Evolutionary conservation across 2,797 vertebrate species (phyloP), one percentile per base, ranked within the genome.

Genomic region (Crenuchus spilurus): DNA sequence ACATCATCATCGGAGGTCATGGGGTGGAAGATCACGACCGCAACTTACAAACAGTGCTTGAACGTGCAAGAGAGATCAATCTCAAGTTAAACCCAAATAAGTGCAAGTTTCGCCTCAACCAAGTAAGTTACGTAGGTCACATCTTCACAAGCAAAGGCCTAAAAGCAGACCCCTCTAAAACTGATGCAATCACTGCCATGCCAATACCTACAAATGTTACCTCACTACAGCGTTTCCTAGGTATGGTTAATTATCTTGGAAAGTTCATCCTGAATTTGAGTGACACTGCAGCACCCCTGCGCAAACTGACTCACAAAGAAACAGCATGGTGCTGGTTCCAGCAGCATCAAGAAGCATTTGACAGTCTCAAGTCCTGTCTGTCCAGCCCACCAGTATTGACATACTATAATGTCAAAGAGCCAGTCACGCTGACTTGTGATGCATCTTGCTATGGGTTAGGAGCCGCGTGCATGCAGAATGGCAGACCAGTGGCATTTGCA

Each of bases 251-350:
- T 5, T 76, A 82, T 2, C 73, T 84, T 1, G 30, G 46, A 1
- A 81, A 78, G 13, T 84, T 6, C n/a, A 74, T 78, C 22, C 74
- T 48, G 14, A 77, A 78, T 7, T 18, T 80, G 13, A 80, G 64
- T 20, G 42, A 73, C 4, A 46, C 76, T 0, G 30, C 77, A 37
- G 69, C 76, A 5, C 78, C 69, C 0, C 65, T 81, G 3, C 61
- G 48, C 1, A n/a, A 77, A 1, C 61, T 80, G 0, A 70, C 57
- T 0, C 63, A 73, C 35, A 82, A 52, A 1, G 71, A 83, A 0
- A 62, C 46, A n/a, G 68, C 49, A 8, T 82, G 78, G 76, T 66
- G 55, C 9, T 79, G 82, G 76, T 35, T 41, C 0, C 58, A 28
- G 0, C 71, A 83, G n/a, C 75, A 77, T 1, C 77, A 79, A 10